Evolutionary conservation across 2,888 invertebrate species (phyloP).

Genomic region (Hetaerina titia): DNA sequence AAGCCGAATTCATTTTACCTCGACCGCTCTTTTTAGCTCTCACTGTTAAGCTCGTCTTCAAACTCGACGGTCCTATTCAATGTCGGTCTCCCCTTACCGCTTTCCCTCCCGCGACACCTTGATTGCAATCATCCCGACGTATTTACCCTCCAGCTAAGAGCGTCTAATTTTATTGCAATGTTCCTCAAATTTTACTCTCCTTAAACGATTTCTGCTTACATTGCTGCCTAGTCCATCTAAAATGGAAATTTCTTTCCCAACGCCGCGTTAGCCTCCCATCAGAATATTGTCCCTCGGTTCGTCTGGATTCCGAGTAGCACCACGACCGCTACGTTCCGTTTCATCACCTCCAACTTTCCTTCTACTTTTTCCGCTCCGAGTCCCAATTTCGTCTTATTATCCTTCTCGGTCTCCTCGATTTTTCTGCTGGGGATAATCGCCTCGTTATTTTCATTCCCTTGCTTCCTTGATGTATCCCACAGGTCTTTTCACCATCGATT

Average conservation of each 20-base stretch:
- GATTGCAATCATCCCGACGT: no score
- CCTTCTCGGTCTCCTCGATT: neutral
- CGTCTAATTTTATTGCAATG: neutral
- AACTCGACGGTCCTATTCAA: no score
- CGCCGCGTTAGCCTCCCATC: neutral
- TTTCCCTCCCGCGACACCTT: no score
- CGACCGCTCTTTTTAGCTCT: neutral
- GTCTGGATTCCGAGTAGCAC: neutral
- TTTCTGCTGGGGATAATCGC: neutral
- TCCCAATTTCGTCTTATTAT: neutral
- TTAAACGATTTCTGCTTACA: neutral
- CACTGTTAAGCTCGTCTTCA: no score
- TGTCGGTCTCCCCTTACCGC: no score
- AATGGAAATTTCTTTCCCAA: neutral
- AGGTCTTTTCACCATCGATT: neutral
- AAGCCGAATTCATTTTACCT: neutral
- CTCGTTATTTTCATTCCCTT: neutral
- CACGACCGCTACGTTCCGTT: neutral
- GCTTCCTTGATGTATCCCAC: neutral
- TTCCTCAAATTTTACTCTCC: neutral
- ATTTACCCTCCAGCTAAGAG: neutral
- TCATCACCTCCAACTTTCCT: neutral
- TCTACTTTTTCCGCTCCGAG: neutral
- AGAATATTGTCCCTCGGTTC: neutral
- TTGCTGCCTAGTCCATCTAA: neutral